Conservation (phyloP, 2,797 vertebrate genomes). For the Simalia tracyae region DNA sequence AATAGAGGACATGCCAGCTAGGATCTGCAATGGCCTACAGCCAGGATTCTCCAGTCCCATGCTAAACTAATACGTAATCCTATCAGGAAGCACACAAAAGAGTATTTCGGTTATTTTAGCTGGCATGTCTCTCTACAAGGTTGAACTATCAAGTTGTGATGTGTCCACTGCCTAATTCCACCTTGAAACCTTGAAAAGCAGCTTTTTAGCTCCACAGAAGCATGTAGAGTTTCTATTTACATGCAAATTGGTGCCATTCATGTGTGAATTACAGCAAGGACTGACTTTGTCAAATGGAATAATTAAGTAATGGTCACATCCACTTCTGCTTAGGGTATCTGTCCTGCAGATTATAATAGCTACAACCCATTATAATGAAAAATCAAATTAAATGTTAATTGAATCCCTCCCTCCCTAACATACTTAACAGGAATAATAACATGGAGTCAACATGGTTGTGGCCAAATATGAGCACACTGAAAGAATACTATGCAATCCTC, state of each 20-base stretch:
- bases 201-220: constrained; percentile 74
- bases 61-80: constrained; percentile 51
- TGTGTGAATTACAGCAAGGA: constrained; percentile 79
- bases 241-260: constrained; percentile 80
- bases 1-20: background rate
- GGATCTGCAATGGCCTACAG: background rate
- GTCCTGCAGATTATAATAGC: constrained; percentile 54
- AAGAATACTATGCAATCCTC: background rate
- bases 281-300: constrained; percentile 77
- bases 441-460: background rate
- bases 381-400: constrained; percentile 10
- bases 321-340: constrained; percentile 67
- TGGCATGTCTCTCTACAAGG: constrained; percentile 71
- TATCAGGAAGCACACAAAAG: constrained; percentile 69
- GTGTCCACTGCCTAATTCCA: constrained; percentile 75
- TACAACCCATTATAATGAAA: constrained; percentile 41
- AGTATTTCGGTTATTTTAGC: constrained; percentile 75
- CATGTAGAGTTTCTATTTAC: constrained; percentile 76
- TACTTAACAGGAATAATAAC: background rate
- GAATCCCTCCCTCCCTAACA: constrained; percentile 11
- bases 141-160: constrained; percentile 66
- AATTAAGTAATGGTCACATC: constrained; percentile 75
- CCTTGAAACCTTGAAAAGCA: constrained; percentile 77
- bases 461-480: background rate
- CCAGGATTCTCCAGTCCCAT: background rate